Base-by-base conservation (phyloP, 2,888 invertebrate genomes). In the Aphodius sticticus region DNA sequence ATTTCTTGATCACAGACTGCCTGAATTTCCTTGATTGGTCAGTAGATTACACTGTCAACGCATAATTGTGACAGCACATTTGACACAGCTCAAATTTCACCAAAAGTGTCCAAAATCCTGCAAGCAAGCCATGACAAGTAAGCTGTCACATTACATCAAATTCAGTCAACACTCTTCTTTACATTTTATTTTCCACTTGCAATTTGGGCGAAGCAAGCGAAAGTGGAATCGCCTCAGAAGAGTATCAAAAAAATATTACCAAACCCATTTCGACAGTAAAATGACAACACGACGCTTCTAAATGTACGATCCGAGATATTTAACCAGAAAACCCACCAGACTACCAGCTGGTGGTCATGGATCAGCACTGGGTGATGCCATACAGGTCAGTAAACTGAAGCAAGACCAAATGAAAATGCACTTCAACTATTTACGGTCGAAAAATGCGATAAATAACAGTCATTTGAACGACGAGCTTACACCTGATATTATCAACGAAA, bases 381-480 rank as follows among this genome's bases (percentile, higher is more conserved):
- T 85, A 14, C 80, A 77, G 14, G 83, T 85, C n/a, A 83, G 82
- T 53, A 78, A 81, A 69, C 78, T 84, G 75, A 75, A 78, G 37
- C 37, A 76, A 9, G 74, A 72, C 35, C 80, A 82, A 14, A 70
- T 81, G 38, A 78, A 78, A 3, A 53, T 77, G 12, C 76, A 79
- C 26, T 80, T 79, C 69, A 77, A 77, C 16, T 74, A 53, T 53
- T 53, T 53, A 53, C 7, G 53, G 12, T 53, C 53, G 53, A 53
- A 53, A 12, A 53, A 53, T 74, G n/a, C 74, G 26, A 74, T 36
- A 9, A 15, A 74, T 14, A n/a, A 74, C 9, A 15, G 15, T 16
- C 16, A 71, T 26, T 26, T 26, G 35, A 71, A 26, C 6, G 26
- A 5, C 12, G 35, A 71, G 16, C 6, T 35, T 15, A 0, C n/a